phyloP scores from a whole-genome alignment of 2,113 vertebrate species.

The Microcebus jonahi region DNA sequence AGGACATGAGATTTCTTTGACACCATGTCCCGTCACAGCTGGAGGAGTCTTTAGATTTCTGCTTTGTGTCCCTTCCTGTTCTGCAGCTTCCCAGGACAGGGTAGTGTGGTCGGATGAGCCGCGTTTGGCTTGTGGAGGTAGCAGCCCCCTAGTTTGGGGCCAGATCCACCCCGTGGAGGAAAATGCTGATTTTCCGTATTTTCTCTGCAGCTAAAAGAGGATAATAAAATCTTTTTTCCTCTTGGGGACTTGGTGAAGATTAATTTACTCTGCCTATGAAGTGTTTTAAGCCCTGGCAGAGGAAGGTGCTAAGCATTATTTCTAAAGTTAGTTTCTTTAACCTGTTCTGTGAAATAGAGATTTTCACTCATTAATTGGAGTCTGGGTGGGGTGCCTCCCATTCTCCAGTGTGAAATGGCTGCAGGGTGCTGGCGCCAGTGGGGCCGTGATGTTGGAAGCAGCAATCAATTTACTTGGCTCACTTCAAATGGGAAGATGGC shows the following conservation, averaged over 20 bases:
- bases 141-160: not conserved
- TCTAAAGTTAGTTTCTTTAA: constrained; percentile 50
- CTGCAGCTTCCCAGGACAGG: not conserved
- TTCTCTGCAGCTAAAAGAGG: constrained; percentile 11
- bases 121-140: not conserved
- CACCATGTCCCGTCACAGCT: not conserved
- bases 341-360: not conserved
- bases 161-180: not conserved
- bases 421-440: not conserved
- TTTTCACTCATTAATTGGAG: not conserved
- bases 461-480: not conserved
- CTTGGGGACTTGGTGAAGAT: constrained; percentile 61
- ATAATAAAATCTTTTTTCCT: constrained; percentile 26
- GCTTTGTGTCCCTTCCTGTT: not conserved
- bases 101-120: not conserved
- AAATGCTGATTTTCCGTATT: constrained; percentile 66
- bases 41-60: not conserved
- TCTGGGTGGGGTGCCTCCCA: not conserved
- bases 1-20: not conserved
- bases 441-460: not conserved
- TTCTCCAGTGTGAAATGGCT: not conserved
- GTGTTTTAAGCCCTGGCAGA: constrained; percentile 49
- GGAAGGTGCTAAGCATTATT: constrained; percentile 47
- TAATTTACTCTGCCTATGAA: constrained; percentile 59
- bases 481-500: not conserved